Percentiles rank a stretch among this genome's conserved stretches.
Evolutionary conservation across 2,113 vertebrate genomes (phyloP).

Genomic region (Myotis yumanensis): DNA sequence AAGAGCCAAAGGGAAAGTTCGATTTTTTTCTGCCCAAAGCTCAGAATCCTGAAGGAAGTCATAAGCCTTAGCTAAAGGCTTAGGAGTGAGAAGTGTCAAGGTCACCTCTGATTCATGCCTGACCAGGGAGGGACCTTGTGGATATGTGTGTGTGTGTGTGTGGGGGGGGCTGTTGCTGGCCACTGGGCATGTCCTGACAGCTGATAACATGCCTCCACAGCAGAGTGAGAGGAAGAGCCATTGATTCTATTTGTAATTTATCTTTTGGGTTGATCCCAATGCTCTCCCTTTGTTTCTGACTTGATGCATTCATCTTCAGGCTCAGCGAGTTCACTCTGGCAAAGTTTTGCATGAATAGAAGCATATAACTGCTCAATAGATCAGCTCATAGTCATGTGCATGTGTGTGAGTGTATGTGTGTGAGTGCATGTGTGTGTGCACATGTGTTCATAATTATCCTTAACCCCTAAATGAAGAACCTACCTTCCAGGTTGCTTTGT

Average conservation of each 20-base stretch:
- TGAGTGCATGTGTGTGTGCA: too few relatives aligned
- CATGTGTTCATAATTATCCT: background rate
- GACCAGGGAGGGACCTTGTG: background rate
- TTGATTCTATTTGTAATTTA: conserved; percentile 62
- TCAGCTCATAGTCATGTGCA: background rate
- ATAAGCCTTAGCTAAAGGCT: conserved; percentile 4
- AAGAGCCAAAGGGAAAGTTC: conserved; percentile 59
- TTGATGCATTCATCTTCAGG: conserved; percentile 55
- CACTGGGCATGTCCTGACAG: conserved; percentile 42
- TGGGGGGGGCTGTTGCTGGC: background rate
- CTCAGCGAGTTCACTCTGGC: conserved; percentile 54
- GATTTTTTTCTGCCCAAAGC: conserved; percentile 44
- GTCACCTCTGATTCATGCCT: conserved; percentile 50
- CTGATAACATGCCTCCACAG: conserved; percentile 26
- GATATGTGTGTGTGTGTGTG: background rate
- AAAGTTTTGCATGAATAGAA: conserved; percentile 58
- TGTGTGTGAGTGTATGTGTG: background rate
- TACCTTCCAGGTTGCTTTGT: conserved; percentile 5
- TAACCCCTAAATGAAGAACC: background rate
- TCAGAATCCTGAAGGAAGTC: background rate
- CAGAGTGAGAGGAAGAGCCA: background rate
- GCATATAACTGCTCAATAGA: conserved; percentile 33
- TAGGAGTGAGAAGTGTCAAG: conserved; percentile 22
- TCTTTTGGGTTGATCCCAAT: conserved; percentile 63
- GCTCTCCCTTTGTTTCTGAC: conserved; percentile 64